phyloP scores from a whole-genome alignment of 2,888 invertebrate genomes.

The Pogonocherus hispidulus region DNA sequence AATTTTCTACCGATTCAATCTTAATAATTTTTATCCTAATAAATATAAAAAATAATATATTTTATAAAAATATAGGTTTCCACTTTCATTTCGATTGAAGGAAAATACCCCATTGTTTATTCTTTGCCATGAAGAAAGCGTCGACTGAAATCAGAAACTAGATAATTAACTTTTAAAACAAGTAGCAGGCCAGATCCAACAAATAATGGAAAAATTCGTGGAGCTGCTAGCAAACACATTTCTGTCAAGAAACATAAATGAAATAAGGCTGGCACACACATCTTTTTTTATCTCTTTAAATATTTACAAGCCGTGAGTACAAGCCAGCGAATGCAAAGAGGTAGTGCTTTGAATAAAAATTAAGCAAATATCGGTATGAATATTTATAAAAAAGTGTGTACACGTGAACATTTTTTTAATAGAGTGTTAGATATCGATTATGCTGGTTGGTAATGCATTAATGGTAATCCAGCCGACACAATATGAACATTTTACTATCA shows the following conservation, averaged over 20 bases:
- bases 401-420: slow-evolving; percentile 25
- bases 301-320: slow-evolving; percentile 27
- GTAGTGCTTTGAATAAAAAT: slow-evolving; percentile 21
- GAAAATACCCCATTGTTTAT: too few species aligned
- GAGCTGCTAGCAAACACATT: background rate
- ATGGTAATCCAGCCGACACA: too few species aligned
- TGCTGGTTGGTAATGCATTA: too few species aligned
- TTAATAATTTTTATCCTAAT: too few species aligned
- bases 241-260: slow-evolving; percentile 5
- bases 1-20: too few species aligned
- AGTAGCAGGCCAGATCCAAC: background rate
- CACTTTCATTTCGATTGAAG: too few species aligned
- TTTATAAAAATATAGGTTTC: too few species aligned
- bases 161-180: too few species aligned
- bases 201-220: background rate
- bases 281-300: slow-evolving; percentile 25
- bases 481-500: too few species aligned
- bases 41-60: too few species aligned
- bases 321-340: slow-evolving; percentile 17
- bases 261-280: slow-evolving; percentile 5
- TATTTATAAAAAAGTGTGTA: slow-evolving; percentile 25
- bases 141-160: too few species aligned
- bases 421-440: slow-evolving; percentile 14
- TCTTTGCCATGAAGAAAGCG: too few species aligned
- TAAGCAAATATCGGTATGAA: slow-evolving; percentile 25